Conservation (phyloP, 2,113 vertebrate species). For the Nesogale talazaci region DNA sequence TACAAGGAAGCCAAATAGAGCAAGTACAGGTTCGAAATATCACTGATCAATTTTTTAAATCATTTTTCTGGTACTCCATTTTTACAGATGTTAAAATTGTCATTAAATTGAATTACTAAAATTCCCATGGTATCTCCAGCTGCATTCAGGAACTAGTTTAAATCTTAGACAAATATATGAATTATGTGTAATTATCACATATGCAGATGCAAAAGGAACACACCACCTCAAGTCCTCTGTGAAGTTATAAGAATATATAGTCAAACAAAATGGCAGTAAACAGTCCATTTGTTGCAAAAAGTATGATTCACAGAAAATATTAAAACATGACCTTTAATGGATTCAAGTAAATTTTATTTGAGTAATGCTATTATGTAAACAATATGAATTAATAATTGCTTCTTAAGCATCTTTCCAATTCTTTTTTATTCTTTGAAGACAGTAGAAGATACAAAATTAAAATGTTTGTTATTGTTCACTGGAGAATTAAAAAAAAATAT, state of each 20-base stretch:
- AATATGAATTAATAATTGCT: constrained; percentile 58
- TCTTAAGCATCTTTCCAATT: constrained; percentile 43
- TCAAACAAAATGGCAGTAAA: constrained; percentile 50
- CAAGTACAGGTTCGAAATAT: constrained; percentile 83
- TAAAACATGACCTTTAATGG: constrained; percentile 27
- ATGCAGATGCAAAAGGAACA: background rate
- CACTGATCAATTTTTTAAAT: background rate
- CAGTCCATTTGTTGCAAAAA: constrained; percentile 61
- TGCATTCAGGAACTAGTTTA: constrained; percentile 53
- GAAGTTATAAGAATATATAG: constrained; percentile 44
- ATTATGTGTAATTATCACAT: constrained; percentile 39
- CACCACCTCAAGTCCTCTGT: background rate
- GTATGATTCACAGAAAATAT: constrained; percentile 26
- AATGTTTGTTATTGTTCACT: constrained; percentile 33
- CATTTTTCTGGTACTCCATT: background rate
- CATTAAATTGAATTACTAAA: constrained; percentile 17
- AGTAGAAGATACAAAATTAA: constrained; percentile 45
- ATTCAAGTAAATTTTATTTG: constrained; percentile 52
- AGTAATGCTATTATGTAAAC: constrained; percentile 43
- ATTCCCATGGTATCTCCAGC: constrained; percentile 1
- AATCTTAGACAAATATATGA: constrained; percentile 17
- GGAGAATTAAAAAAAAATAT: constrained; percentile 9
- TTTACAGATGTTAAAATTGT: constrained; percentile 17
- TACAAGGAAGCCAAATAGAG: constrained; percentile 76
- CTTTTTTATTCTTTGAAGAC: constrained; percentile 41